Base-by-base conservation (phyloP, 2,888 invertebrate species). In the Caenorhabditis afra region DNA sequence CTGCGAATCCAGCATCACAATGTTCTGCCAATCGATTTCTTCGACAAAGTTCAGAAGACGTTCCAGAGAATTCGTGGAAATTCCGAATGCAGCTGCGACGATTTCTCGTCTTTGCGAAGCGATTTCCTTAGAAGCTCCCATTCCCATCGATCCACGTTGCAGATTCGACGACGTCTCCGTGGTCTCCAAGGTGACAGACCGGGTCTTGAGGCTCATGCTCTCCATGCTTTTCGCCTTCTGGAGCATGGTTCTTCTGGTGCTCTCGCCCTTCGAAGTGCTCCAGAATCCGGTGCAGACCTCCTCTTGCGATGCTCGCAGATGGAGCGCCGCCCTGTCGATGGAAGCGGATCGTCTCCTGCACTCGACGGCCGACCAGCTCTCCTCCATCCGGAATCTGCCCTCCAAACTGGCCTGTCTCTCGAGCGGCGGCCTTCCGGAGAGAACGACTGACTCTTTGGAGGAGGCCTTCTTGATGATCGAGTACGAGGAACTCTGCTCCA, bases 221-320 rank as follows among this genome's bases (percentile, higher is more conserved):
- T 77, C 77, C 12, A 44, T 41, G 16, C 68, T 68, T 44, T 71
- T 78, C 16, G 78, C 59, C 45, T 78, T 78, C 11, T 78, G 78
- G 5, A 71, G 58, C 58, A 79, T 22, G 12, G 79, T 79, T 57
- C 61, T 68, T 49, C 74, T 22, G 5, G 79, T 74, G 35, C 59
- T 59, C 64, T 79, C 79, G 18, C 49, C 61, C 20, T 68, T 68
- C 5, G 66, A 35, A 14, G 82, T 81, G 22, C 52, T 73, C 82
- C 82, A 83, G 73, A 83, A 81, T 39, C 82, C 82, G 29, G 61
- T 67, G 41, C 71, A 68, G 12, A 76, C 52, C 65, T 81, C 82
- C 45, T 82, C 82, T 18, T 57, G 64, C 11, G 76, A 66, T 5
- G 75, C 66, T 57, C 45, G 39, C 0, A 76, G 39, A 20, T 57